Evolutionary conservation across 2,797 vertebrate genomes (phyloP), one percentile per base, ranked within the genome.

Genomic region (Sitta carolinensis): DNA sequence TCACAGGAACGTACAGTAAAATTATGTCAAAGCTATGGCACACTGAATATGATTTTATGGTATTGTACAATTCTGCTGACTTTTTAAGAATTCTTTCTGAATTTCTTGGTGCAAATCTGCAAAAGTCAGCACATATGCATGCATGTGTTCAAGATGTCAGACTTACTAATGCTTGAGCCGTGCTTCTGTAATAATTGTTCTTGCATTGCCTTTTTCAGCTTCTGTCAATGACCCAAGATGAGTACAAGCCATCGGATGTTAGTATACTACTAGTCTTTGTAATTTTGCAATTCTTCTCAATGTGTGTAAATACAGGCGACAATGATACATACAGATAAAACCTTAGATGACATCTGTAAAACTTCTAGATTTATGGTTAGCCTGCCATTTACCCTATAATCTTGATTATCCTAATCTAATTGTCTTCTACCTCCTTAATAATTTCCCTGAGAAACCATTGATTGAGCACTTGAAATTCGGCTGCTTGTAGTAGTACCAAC

Each of bases 211-310:
- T 98, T 97, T 98, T 98, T 94, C 97, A 99, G 99, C 99, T 99
- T 92, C 98, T 99, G 94, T 99, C 99, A 97, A 94, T 98, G 97
- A 99, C 98, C 94, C 99, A 98, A 98, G 99, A 99, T 96, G 98
- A 98, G 97, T 99, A 98, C 99, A 99, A 99, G 97, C 98, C 98
- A 70, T 98, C 98, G 67, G 99, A 99, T 98, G 99, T 99, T 99
- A 98, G 99, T 98, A 98, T 97, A 96, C 92, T 94, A 76, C 97
- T 95, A 97, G 81, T 96, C 79, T 93, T 96, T 95, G 64, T 94
- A 50, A 78, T 86, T 82, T 82, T 85, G 27, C 63, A 67, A 78
- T 94, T 87, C 80, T 57, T 84, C 61, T 54, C 50, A 34, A 16
- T 63, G 21, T 91, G 72, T 92, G 54, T 76, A 62, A 89, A 96